phyloP scores from a whole-genome alignment of 2,113 vertebrate genomes.

The Hemiscyllium ocellatum region DNA sequence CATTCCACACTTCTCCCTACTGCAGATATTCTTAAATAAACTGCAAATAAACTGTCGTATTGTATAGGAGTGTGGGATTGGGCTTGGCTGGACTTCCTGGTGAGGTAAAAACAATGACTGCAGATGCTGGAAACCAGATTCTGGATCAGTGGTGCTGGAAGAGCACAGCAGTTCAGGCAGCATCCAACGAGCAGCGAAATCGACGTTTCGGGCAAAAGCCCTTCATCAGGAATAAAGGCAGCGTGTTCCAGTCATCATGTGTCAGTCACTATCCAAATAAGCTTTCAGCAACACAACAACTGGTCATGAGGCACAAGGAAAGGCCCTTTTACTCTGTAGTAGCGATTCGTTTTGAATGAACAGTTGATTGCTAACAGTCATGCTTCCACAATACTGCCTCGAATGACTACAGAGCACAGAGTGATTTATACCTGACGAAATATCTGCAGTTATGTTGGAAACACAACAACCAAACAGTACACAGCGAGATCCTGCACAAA shows the following conservation, averaged over 20 bases:
- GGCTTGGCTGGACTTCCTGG: constrained; percentile 10
- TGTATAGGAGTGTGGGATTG: background rate
- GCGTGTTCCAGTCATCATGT: background rate
- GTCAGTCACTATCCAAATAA: background rate
- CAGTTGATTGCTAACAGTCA: background rate
- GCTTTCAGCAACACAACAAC: background rate
- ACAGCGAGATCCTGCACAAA: background rate
- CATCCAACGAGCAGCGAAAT: no score
- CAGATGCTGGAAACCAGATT: no score
- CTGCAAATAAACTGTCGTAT: background rate
- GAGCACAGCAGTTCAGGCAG: no score
- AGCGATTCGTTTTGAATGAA: background rate
- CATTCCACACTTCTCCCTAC: background rate
- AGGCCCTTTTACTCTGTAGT: background rate
- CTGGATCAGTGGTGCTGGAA: no score
- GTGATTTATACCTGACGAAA: background rate
- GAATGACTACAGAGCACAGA: no score
- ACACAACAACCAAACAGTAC: background rate
- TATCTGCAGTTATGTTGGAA: background rate
- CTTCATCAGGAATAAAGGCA: no score
- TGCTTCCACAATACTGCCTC: background rate
- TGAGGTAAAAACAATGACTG: no score
- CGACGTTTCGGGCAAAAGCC: no score
- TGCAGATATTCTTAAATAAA: background rate
- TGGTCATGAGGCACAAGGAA: no score